Conservation (phyloP, 2,888 invertebrate species). For the Thymelicus sylvestris region DNA sequence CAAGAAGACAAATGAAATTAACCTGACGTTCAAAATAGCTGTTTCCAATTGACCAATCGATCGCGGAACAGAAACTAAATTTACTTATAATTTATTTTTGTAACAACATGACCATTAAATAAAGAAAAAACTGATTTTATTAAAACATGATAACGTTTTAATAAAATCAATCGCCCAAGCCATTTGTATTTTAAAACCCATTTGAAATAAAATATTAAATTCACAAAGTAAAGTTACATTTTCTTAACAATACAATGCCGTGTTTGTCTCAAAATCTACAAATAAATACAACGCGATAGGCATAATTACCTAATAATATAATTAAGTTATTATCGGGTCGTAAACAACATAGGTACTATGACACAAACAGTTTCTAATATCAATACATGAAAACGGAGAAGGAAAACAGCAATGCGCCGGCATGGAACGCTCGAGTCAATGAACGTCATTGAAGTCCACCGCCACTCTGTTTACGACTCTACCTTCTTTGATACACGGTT, state of each 20-base stretch:
- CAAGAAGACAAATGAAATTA: constrained; percentile 71
- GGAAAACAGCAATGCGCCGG: constrained; percentile 82
- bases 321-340: constrained; percentile 36
- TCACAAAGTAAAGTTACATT: background rate
- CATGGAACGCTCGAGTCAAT: constrained; percentile 83
- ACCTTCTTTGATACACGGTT: constrained; percentile 51
- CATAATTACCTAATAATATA: constrained; percentile 30
- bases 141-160: too few relatives aligned
- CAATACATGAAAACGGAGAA: constrained; percentile 83
- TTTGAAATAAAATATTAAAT: too few relatives aligned
- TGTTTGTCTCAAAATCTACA: constrained; percentile 32
- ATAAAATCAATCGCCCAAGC: too few relatives aligned
- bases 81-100: constrained; percentile 1
- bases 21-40: constrained; percentile 68
- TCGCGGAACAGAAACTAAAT: constrained; percentile 51
- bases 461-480: constrained; percentile 54
- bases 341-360: constrained; percentile 50
- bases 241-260: background rate
- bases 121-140: background rate
- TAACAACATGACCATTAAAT: background rate
- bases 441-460: constrained; percentile 78
- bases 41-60: constrained; percentile 61
- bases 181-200: too few relatives aligned
- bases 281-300: constrained; percentile 46
- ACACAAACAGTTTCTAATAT: constrained; percentile 78